Base-by-base conservation (phyloP, 2,113 vertebrate genomes). In the Macquaria ambigua region DNA sequence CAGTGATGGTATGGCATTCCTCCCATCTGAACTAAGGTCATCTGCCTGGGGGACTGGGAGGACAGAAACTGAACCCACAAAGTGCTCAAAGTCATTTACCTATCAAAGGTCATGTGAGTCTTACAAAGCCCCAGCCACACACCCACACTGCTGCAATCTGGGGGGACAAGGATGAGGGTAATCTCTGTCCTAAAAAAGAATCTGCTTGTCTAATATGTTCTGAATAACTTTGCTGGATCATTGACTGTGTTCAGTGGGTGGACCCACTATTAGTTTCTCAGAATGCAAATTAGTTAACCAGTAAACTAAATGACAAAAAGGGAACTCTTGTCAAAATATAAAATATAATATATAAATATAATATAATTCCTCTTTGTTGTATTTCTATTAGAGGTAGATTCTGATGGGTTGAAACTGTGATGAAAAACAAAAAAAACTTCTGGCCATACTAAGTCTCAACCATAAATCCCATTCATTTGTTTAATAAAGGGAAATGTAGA, bases 31-130 rank as follows among this genome's bases (percentile, higher is more conserved):
- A 7, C 11, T 37, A 20, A 37, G 39, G 73, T 39, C 67, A 14
- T 43, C 23, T 56, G 6, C 70, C 58, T 43, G 52, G 21, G 18
- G 79, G 62, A 72, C 58, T 37, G 18, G 70, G 52, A 81, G 62
- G 68, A 73, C 59, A 81, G 59, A 90, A 87, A 79, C 85, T 75
- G 28, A 56, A 77, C 5, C 37, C 7, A 43, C 21, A 61, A 37
- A 50, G 21, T 46, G 55, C 8, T 69, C 9, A 14, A 55, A 63
- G 48, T 50, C 8, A 56, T 72, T 74, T 58, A 23, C 63, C n/a
- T 69, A 15, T 78, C 48, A 72, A 66, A 69, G 63, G 18, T 28
- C 50, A 20, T 46, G 62, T 63, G 20, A 50, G 23, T 39, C n/a
- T 21, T 15, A 58, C 58, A 66, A 23, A 58, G 37, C 46, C 75